Percentiles rank a stretch among this genome's conserved stretches.
Evolutionary conservation across 2,888 invertebrate genomes (phyloP).

Genomic region (Rhyacophila evoluta): DNA sequence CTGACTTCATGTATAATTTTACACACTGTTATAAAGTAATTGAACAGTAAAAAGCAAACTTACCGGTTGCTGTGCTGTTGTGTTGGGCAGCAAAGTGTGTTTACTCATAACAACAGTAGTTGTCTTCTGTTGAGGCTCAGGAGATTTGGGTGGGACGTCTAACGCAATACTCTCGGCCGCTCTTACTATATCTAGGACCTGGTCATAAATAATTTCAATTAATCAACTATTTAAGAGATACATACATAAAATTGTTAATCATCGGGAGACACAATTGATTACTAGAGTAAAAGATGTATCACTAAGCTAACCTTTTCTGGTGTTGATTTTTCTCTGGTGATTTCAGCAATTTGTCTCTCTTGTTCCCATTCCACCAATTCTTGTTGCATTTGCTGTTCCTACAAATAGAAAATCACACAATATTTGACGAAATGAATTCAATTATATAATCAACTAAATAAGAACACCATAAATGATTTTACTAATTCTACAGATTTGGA

Average conservation of each 20-base stretch:
- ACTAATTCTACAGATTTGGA: too few relatives aligned
- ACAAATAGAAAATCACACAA: constrained; percentile 54
- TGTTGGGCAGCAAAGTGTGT: constrained; percentile 81
- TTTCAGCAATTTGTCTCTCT: constrained; percentile 75
- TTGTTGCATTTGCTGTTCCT: constrained; percentile 79
- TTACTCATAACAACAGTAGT: constrained; percentile 96
- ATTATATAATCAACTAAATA: too few relatives aligned
- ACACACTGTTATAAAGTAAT: background rate
- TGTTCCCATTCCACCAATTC: constrained; percentile 82
- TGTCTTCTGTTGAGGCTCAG: constrained; percentile 81
- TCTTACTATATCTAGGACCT: constrained; percentile 91
- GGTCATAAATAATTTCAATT: constrained; percentile 29
- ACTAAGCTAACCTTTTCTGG: constrained; percentile 85
- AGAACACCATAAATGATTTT: background rate
- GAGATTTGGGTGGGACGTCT: constrained; percentile 80
- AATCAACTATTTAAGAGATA: too few relatives aligned
- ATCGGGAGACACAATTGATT: too few relatives aligned
- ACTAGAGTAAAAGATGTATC: too few relatives aligned
- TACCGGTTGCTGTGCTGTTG: constrained; percentile 61
- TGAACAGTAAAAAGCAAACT: constrained; percentile 8
- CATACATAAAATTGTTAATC: too few relatives aligned
- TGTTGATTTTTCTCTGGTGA: constrained; percentile 81
- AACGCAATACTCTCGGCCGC: constrained; percentile 87
- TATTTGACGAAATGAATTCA: too few relatives aligned
- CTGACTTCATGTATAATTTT: background rate